Conservation (phyloP, 2,113 vertebrate species). For the Chinchilla lanigera region DNA sequence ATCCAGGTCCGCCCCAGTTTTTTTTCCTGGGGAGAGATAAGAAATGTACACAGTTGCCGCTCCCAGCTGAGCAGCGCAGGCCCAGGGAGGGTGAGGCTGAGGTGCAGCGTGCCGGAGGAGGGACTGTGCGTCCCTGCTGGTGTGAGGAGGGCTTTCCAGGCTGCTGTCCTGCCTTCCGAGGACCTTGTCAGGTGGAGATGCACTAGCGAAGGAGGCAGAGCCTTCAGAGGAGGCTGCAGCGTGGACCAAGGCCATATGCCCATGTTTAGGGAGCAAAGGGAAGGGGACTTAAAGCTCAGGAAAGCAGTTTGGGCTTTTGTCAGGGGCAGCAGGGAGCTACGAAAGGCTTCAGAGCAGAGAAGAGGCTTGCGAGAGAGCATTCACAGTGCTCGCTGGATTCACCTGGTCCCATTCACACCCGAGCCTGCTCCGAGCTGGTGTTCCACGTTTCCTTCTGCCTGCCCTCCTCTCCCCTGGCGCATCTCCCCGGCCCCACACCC, state of each 20-base stretch:
- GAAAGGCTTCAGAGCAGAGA: neutral
- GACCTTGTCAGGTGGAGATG: neutral
- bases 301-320: neutral
- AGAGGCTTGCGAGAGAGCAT: neutral
- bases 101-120: neutral
- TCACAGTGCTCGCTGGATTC: neutral
- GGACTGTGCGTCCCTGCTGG: neutral
- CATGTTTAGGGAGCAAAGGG: neutral
- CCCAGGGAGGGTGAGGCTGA: neutral
- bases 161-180: neutral
- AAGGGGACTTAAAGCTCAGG: neutral
- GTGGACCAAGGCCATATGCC: neutral
- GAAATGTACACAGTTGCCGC: conserved; percentile 40
- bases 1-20: conserved; percentile 1
- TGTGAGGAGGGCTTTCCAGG: neutral
- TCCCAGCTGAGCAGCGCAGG: neutral
- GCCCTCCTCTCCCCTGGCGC: neutral
- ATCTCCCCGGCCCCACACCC: neutral
- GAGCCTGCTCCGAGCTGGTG: neutral
- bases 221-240: neutral
- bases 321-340: neutral
- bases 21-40: conserved; percentile 24
- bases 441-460: neutral
- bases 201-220: neutral
- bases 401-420: neutral